Evolutionary conservation across 2,888 invertebrate species (phyloP).

Genomic region (Tridacna gigas): DNA sequence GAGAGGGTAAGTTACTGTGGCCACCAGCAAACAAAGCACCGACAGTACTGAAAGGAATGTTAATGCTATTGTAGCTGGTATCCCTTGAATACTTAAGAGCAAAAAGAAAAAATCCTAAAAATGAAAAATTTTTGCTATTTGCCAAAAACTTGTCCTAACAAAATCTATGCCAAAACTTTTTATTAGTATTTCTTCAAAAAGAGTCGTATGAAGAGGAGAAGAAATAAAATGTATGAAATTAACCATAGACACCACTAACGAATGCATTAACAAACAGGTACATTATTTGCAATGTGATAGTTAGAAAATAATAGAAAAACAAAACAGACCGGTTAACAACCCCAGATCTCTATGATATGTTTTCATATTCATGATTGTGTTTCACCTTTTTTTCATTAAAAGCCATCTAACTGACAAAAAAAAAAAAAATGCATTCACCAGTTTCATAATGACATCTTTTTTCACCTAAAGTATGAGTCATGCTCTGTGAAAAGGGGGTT

Average conservation of each 20-base stretch:
- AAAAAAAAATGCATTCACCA: background rate
- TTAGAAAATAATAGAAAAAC: background rate
- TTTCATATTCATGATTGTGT: background rate
- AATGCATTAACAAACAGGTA: too few relatives aligned
- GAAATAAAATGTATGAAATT: too few relatives aligned
- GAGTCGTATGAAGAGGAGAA: too few relatives aligned
- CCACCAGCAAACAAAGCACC: too few relatives aligned
- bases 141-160: background rate
- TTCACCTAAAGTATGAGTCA: background rate
- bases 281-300: background rate
- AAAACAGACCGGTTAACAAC: background rate
- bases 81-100: background rate
- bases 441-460: background rate
- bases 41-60: too few relatives aligned
- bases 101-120: too few relatives aligned
- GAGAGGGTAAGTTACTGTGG: too few relatives aligned
- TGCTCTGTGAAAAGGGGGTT: too few relatives aligned
- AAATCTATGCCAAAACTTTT: background rate
- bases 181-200: too few relatives aligned
- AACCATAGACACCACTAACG: too few relatives aligned
- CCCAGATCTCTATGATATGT: background rate
- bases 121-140: background rate
- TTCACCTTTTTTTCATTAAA: background rate
- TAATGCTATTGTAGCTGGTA: too few relatives aligned
- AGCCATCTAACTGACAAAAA: background rate